A percentile compares a stretch with the other conserved stretches of the same genome.
These are phyloP conservation scores for Mormoops blainvillei DNA, from an alignment of 2,113 vertebrate genomes.

Conservation along the genomic window DNA sequence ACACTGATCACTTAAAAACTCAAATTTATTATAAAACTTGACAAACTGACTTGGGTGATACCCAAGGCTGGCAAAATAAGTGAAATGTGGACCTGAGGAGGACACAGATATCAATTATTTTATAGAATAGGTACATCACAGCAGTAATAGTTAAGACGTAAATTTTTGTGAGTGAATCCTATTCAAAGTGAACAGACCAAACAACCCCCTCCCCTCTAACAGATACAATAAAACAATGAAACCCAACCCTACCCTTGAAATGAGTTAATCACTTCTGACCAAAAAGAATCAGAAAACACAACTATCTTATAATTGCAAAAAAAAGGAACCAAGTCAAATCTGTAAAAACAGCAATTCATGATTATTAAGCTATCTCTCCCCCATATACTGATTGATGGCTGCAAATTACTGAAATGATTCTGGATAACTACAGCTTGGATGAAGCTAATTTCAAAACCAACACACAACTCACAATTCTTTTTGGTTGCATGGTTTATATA, in stretches of 20 bases:
- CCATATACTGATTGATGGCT: not conserved
- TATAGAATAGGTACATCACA: not conserved
- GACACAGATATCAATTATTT: not conserved
- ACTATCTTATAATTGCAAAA: not conserved
- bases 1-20: not conserved
- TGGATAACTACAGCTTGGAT: not conserved
- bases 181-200: not conserved
- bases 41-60: not conserved
- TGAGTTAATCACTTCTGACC: not conserved
- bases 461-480: not conserved
- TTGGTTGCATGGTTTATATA: not conserved
- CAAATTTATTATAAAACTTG: not conserved
- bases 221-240: not conserved
- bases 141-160: not conserved
- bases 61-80: not conserved
- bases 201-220: not conserved
- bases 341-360: not conserved
- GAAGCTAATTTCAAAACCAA: not conserved
- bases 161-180: not conserved
- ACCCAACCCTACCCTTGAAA: not conserved
- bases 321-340: not conserved
- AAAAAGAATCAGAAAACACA: not conserved
- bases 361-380: not conserved
- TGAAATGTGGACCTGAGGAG: not conserved
- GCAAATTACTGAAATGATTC: not conserved